Conservation (phyloP, 1,140 invertebrate genomes). For the Tetramorium simillimum region DNA sequence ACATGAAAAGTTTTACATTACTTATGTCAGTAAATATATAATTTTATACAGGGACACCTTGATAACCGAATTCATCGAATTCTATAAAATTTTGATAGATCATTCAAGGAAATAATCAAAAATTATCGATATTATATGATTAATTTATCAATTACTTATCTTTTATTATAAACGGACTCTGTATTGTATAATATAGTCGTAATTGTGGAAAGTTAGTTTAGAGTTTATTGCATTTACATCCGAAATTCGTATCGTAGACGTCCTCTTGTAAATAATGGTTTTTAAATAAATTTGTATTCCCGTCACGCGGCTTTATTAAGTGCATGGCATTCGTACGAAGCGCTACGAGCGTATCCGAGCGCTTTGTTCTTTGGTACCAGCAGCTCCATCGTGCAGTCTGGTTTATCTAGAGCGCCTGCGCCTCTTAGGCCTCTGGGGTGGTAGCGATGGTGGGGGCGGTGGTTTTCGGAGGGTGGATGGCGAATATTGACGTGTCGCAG, state of each 20-base stretch:
- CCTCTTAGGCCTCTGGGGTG: background rate
- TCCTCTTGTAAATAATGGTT: constrained; percentile 17
- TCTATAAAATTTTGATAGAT: background rate
- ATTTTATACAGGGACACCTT: background rate
- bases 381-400: constrained; percentile 39
- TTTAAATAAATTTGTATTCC: constrained; percentile 25
- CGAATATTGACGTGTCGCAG: constrained; percentile 77
- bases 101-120: background rate
- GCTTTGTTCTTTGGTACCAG: constrained; percentile 31
- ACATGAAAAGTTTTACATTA: background rate
- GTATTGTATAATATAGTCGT: background rate
- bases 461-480: constrained; percentile 63
- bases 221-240: background rate
- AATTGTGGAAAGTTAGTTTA: constrained; percentile 1
- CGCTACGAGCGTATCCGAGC: constrained; percentile 21
- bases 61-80: background rate
- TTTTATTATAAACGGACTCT: background rate
- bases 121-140: background rate
- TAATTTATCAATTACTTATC: background rate
- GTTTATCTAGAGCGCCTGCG: constrained; percentile 64
- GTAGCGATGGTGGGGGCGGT: constrained; percentile 44
- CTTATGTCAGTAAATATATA: background rate
- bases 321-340: constrained; percentile 7
- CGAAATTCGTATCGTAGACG: background rate
- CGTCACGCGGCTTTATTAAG: constrained; percentile 6